Conservation (phyloP, 2,113 vertebrate genomes). For the Heterocephalus glaber region DNA sequence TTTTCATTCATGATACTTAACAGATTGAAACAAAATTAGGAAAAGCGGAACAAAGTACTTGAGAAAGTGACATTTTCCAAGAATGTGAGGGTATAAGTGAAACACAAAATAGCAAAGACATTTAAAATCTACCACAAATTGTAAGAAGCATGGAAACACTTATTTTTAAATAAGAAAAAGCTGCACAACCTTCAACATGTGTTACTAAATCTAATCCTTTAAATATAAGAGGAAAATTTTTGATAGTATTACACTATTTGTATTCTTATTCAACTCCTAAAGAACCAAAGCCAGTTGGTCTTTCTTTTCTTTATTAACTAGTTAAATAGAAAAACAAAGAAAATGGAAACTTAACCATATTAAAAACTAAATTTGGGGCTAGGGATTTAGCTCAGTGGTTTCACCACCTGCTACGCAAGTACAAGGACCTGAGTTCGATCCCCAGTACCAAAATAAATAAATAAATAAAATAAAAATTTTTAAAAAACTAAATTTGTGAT, state of each 20-base stretch:
- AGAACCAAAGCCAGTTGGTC: constrained; percentile 69
- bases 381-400: too few species aligned
- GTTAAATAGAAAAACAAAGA: constrained; percentile 49
- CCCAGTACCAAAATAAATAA: too few species aligned
- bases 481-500: constrained; percentile 70
- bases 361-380: constrained; percentile 68
- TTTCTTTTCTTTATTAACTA: constrained; percentile 67
- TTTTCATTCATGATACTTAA: constrained; percentile 76
- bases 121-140: constrained; percentile 87
- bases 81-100: constrained; percentile 77
- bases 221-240: constrained; percentile 77
- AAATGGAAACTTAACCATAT: constrained; percentile 65
- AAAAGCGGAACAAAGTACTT: constrained; percentile 75
- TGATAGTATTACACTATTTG: constrained; percentile 76
- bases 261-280: constrained; percentile 69
- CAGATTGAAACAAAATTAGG: constrained; percentile 72
- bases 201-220: constrained; percentile 83
- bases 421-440: too few species aligned
- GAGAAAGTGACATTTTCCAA: constrained; percentile 83
- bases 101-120: constrained; percentile 85
- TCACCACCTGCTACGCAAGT: too few species aligned
- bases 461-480: too few species aligned
- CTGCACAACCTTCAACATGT: constrained; percentile 80
- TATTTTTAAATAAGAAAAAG: constrained; percentile 88
- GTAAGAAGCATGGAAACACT: constrained; percentile 86